These are phyloP conservation scores for Reticulitermes speratus DNA, from an alignment of 1,140 invertebrate species.

Conservation along the genomic window DNA sequence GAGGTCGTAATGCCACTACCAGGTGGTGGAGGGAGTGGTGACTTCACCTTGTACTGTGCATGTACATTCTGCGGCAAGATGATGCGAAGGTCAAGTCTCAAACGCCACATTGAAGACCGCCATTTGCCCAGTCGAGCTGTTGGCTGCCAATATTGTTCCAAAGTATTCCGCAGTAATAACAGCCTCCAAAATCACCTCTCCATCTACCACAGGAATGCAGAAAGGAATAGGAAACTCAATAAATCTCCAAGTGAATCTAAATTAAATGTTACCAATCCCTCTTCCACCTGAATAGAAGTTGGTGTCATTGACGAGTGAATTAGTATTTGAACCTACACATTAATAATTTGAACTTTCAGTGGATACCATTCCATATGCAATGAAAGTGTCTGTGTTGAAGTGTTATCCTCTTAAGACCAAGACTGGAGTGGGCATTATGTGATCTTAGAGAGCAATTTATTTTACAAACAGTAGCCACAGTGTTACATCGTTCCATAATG, in stretches of 20 bases:
- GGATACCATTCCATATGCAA: no score
- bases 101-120: slow-evolving; percentile 50
- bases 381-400: no score
- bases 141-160: slow-evolving; percentile 51
- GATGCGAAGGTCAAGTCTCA: slow-evolving; percentile 51
- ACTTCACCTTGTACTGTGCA: slow-evolving; percentile 38
- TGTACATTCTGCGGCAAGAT: slow-evolving; percentile 53
- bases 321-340: background rate
- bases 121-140: slow-evolving; percentile 51
- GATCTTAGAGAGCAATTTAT: background rate
- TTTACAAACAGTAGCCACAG: no score
- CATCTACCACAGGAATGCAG: slow-evolving; percentile 49
- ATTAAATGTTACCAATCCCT: background rate
- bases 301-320: background rate
- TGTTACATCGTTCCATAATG: no score
- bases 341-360: background rate
- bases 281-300: slow-evolving; percentile 1
- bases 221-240: background rate
- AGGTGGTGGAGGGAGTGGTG: slow-evolving; percentile 1
- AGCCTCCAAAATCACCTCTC: slow-evolving; percentile 54
- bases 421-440: background rate
- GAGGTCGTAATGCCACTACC: background rate
- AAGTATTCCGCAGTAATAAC: slow-evolving; percentile 54
- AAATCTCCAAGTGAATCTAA: background rate
- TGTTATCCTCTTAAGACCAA: background rate